Conservation (phyloP, 1,140 invertebrate genomes). For the Drosophila subpulchrella region DNA sequence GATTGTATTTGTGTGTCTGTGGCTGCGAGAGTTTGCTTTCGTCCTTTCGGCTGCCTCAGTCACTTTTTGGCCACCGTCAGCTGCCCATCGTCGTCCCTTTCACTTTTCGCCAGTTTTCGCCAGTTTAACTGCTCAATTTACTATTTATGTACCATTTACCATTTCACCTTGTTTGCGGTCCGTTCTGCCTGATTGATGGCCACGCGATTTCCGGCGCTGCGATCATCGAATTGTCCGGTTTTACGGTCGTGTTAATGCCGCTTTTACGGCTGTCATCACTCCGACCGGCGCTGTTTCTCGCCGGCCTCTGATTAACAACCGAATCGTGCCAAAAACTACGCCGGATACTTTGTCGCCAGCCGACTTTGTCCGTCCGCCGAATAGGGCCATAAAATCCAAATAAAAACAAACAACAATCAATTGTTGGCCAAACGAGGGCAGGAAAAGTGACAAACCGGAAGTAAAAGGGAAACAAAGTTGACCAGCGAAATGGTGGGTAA, state of each 20-base stretch:
- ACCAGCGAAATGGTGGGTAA: conserved; percentile 37
- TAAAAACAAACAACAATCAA: conserved; percentile 37
- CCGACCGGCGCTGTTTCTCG: conserved; percentile 24
- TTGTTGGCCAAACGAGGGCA: conserved; percentile 10
- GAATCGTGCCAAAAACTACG: conserved; percentile 28
- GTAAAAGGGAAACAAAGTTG: conserved; percentile 6
- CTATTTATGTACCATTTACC: conserved; percentile 23
- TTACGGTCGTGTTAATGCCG: conserved; percentile 55
- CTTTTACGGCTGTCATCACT: conserved; percentile 55
- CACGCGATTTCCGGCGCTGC: conserved; percentile 47
- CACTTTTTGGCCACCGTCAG: conserved; percentile 38
- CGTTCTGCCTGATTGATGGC: conserved; percentile 64
- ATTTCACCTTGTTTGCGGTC: conserved; percentile 4
- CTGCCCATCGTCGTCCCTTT: conserved; percentile 31
- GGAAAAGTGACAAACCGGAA: conserved; percentile 15
- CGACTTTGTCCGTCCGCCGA: conserved; percentile 4
- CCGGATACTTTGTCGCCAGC: conserved; percentile 13
- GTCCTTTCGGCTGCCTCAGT: conserved; percentile 40
- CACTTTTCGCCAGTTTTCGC: conserved; percentile 4
- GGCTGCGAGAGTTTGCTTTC: conserved; percentile 25
- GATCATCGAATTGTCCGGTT: conserved; percentile 67
- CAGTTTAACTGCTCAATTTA: conserved; percentile 28
- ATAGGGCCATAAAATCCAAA: conserved; percentile 29
- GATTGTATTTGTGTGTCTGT: conserved; percentile 23
- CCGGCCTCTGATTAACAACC: conserved; percentile 32